Conservation (phyloP, 2,797 vertebrate species). For the Eleutherodactylus coqui region DNA sequence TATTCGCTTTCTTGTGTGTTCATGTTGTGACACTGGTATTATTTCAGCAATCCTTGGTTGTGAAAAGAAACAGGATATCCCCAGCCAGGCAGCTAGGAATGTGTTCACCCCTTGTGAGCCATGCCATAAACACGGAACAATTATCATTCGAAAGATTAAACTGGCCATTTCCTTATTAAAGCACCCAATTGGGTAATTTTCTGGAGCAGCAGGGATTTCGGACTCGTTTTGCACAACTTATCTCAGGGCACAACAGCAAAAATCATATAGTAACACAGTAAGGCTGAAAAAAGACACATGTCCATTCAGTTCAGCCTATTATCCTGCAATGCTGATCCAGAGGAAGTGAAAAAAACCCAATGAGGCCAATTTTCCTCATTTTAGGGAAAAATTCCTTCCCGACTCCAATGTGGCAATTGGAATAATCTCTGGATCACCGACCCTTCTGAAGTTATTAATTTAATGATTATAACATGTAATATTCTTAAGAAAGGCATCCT, state of each 20-base stretch:
- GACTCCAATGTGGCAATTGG: too few species aligned
- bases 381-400: too few species aligned
- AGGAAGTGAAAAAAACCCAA: too few species aligned
- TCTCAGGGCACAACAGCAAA: background rate
- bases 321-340: too few species aligned
- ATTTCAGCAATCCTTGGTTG: conserved; percentile 23
- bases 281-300: too few species aligned
- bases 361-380: too few species aligned
- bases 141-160: background rate
- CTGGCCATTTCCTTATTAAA: background rate
- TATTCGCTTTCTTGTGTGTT: conserved; percentile 2
- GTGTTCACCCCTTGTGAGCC: background rate
- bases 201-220: background rate
- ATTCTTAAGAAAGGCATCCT: too few species aligned
- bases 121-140: background rate
- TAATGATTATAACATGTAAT: too few species aligned
- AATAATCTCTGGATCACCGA: too few species aligned
- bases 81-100: background rate
- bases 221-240: background rate
- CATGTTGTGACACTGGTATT: background rate
- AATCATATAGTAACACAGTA: too few species aligned
- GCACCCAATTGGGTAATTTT: background rate
- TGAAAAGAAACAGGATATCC: conserved; percentile 2
- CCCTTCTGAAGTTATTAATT: too few species aligned
- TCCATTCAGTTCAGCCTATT: too few species aligned